These are phyloP conservation scores for Coptotermes formosanus DNA, from an alignment of 1,140 invertebrate species.

Conservation along the genomic window DNA sequence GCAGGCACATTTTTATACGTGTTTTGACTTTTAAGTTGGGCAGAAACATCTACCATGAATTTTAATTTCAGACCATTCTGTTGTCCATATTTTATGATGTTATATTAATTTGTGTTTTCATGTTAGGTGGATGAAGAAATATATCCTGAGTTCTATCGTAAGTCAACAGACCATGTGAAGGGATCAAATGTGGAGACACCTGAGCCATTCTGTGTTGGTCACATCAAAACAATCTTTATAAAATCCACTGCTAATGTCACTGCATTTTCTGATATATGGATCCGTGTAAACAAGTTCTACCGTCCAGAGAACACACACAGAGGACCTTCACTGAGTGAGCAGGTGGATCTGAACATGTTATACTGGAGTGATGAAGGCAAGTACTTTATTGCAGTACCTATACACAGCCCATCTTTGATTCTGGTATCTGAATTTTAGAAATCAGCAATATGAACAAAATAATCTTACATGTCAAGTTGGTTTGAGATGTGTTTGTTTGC, in stretches of 20 bases:
- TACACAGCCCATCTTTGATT: too few species aligned
- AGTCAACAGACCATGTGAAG: slow-evolving; percentile 64
- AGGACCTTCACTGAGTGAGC: slow-evolving; percentile 49
- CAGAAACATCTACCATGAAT: too few species aligned
- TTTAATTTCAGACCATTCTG: too few species aligned
- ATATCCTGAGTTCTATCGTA: slow-evolving; percentile 78
- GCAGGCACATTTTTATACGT: too few species aligned
- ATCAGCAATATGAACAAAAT: too few species aligned
- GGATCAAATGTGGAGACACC: slow-evolving; percentile 72
- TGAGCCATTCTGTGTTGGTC: slow-evolving; percentile 72
- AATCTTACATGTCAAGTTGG: too few species aligned
- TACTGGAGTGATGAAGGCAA: slow-evolving; percentile 76
- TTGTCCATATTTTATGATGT: too few species aligned
- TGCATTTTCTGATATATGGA: slow-evolving; percentile 58
- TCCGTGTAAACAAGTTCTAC: slow-evolving; percentile 71
- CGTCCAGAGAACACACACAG: slow-evolving; percentile 75
- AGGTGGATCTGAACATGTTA: slow-evolving; percentile 70
- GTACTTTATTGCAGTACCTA: slow-evolving; percentile 37
- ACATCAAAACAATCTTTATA: slow-evolving; percentile 60
- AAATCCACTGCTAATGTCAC: slow-evolving; percentile 52
- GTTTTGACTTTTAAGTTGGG: too few species aligned
- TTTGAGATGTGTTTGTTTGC: too few species aligned
- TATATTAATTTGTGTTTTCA: not conserved
- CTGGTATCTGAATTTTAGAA: too few species aligned
- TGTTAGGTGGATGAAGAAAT: slow-evolving; percentile 62